Evolutionary conservation across 2,113 vertebrate genomes (phyloP).

Genomic region (Cinclus mexicanus): DNA sequence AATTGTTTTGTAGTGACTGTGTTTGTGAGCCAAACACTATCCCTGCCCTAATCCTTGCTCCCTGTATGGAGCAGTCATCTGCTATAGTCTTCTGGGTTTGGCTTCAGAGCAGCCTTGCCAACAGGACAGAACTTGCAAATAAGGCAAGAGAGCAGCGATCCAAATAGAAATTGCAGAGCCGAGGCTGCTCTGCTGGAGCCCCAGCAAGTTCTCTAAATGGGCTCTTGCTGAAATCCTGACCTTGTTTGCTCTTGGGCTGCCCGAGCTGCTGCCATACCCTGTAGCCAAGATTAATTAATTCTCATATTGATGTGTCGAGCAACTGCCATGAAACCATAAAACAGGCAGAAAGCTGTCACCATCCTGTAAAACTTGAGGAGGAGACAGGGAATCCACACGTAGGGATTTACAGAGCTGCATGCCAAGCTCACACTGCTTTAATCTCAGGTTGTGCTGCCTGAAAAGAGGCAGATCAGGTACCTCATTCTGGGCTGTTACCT

Average conservation of each 20-base stretch:
- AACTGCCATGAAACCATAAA: conserved; percentile 4
- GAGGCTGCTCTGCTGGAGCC: conserved; percentile 8
- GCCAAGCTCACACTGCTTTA: not conserved
- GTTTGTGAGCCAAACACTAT: not conserved
- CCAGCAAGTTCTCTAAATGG: not conserved
- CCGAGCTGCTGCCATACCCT: not conserved
- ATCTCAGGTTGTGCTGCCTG: not conserved
- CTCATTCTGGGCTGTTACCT: not conserved
- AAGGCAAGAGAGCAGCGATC: conserved; percentile 11
- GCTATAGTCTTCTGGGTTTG: not conserved
- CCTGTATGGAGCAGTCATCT: not conserved
- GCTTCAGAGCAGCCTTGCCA: not conserved
- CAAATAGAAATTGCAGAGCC: not conserved
- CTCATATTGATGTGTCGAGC: conserved; percentile 12
- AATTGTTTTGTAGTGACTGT: not conserved
- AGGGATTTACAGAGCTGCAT: not conserved
- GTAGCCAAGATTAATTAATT: conserved; percentile 48
- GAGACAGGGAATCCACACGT: not conserved
- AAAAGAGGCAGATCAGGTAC: not conserved
- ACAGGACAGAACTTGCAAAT: conserved; percentile 43
- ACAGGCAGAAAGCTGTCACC: not conserved
- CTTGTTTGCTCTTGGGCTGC: conserved; percentile 37
- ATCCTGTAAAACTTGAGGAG: conserved; percentile 25
- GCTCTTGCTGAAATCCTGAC: conserved; percentile 48
- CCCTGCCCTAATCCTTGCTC: not conserved